Percentiles rank a stretch among this genome's conserved stretches.
These are phyloP conservation scores for Arothron firmamentum DNA, from an alignment of 2,113 vertebrate species.

Conservation along the genomic window DNA sequence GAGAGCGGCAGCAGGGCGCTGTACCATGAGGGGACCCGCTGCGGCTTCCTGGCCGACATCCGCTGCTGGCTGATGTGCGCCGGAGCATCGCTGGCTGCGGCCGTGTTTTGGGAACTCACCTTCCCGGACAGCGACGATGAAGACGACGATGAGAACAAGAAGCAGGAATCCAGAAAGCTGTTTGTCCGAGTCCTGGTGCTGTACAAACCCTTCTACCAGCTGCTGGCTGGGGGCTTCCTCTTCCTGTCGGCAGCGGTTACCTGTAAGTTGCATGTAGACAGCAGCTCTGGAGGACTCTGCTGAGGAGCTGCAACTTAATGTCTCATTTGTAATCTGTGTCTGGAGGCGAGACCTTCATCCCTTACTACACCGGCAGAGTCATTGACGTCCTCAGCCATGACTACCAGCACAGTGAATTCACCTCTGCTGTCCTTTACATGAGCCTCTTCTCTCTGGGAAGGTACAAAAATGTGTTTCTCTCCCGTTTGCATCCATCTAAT, in stretches of 20 bases:
- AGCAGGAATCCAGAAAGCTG: constrained; percentile 54
- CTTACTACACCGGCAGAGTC: constrained; percentile 76
- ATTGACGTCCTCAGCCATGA: constrained; percentile 79
- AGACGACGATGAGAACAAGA: background rate
- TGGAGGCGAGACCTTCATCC: constrained; percentile 73
- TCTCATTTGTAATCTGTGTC: background rate
- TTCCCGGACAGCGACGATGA: constrained; percentile 49
- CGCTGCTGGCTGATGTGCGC: constrained; percentile 45
- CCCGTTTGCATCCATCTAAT: background rate
- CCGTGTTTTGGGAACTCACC: constrained; percentile 70
- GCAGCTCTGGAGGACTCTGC: no score
- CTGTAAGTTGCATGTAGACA: constrained; percentile 63
- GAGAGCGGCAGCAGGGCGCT: constrained; percentile 40
- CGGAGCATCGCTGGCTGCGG: constrained; percentile 55
- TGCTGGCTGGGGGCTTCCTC: constrained; percentile 54
- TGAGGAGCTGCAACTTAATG: background rate
- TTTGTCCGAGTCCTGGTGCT: constrained; percentile 63
- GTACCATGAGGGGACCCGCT: constrained; percentile 15
- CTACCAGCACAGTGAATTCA: constrained; percentile 60
- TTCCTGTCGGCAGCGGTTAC: constrained; percentile 72
- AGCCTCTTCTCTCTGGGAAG: constrained; percentile 73
- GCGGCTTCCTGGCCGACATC: constrained; percentile 15
- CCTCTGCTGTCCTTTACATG: constrained; percentile 69
- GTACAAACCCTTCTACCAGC: constrained; percentile 31
- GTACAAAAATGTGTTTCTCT: constrained; percentile 45